A percentile compares a stretch with the other conserved stretches of the same genome.
phyloP scores from a whole-genome alignment of 2,797 vertebrate species.

The Myoxocephalus aenaeus region DNA sequence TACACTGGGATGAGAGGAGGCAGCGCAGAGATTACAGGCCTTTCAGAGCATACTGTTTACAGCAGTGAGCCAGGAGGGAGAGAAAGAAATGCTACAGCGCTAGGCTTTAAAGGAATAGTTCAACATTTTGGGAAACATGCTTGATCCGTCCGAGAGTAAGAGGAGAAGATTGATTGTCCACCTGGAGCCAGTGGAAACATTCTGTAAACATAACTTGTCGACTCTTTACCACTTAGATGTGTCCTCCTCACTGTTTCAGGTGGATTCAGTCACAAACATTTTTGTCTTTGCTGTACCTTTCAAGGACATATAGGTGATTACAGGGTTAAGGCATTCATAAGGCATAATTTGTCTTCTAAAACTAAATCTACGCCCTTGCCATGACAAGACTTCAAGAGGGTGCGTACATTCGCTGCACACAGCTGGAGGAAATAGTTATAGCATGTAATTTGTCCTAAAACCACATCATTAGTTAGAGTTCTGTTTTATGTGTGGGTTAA shows the following conservation, averaged over 20 bases:
- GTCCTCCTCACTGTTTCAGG: background rate
- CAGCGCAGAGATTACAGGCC: conserved; percentile 30
- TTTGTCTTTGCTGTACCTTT: background rate
- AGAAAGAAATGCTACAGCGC: background rate
- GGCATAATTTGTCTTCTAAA: background rate
- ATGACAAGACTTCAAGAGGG: background rate
- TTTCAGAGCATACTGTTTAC: conserved; percentile 40
- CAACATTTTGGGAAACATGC: background rate
- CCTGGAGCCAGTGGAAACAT: background rate
- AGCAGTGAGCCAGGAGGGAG: background rate
- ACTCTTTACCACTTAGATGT: background rate
- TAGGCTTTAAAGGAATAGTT: conserved; percentile 15
- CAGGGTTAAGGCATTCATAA: background rate
- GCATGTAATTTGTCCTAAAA: background rate
- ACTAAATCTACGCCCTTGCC: background rate
- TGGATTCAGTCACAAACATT: background rate
- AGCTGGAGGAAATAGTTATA: background rate
- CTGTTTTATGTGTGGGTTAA: background rate
- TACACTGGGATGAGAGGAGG: conserved; percentile 37
- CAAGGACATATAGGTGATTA: background rate
- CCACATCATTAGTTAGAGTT: background rate
- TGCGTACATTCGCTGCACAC: too few relatives aligned
- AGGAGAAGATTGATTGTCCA: too few relatives aligned
- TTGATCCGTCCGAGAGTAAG: background rate
- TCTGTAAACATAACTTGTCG: background rate